Percentiles rank a stretch among this genome's conserved stretches.
phyloP scores from a whole-genome alignment of 2,888 invertebrate genomes.

The Muschampia plurimacula region DNA sequence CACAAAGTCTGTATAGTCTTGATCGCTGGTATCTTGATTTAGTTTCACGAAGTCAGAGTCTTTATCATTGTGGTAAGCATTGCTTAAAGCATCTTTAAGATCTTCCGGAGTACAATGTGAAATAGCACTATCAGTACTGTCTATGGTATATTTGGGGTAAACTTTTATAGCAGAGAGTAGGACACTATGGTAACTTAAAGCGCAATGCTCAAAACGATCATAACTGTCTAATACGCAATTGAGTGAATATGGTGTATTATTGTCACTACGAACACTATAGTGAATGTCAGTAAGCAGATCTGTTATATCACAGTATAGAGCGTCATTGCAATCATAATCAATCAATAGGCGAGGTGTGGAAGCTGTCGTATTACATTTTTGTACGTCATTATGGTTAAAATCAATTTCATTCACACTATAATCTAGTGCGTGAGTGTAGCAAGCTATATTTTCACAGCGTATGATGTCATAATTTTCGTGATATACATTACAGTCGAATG shows the following conservation, averaged over 20 bases:
- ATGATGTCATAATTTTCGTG: neutral
- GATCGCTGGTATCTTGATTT: too few relatives aligned
- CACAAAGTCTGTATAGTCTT: too few relatives aligned
- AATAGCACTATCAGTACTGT: neutral
- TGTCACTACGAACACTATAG: neutral
- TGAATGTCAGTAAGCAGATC: neutral
- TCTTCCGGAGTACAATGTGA: neutral
- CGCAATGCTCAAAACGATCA: too few relatives aligned
- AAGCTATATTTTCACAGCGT: neutral
- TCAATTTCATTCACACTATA: too few relatives aligned
- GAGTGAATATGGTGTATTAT: neutral
- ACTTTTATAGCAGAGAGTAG: too few relatives aligned
- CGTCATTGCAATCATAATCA: neutral
- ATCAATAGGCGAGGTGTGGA: neutral
- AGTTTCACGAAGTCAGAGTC: neutral
- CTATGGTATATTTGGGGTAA: too few relatives aligned
- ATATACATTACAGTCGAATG: neutral
- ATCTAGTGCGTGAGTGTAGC: neutral
- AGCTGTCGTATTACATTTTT: neutral
- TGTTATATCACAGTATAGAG: neutral
- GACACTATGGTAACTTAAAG: too few relatives aligned
- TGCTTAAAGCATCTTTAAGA: neutral
- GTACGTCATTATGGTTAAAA: neutral
- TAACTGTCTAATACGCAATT: too few relatives aligned
- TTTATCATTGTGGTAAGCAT: neutral